phyloP scores from a whole-genome alignment of 2,113 vertebrate genomes.

The Petrocephalus microphthalmus region DNA sequence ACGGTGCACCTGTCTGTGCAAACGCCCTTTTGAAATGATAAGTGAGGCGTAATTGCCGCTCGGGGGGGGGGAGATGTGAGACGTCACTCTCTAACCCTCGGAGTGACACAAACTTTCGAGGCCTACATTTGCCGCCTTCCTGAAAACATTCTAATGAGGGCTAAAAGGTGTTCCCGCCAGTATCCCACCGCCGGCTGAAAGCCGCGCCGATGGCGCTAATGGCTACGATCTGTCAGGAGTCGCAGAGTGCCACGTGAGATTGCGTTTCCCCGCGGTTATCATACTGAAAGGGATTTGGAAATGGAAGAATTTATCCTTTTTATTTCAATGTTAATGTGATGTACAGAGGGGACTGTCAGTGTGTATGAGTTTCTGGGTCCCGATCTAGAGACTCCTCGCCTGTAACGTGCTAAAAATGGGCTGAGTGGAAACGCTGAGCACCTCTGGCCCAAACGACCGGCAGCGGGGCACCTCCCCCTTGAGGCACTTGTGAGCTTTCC shows the following conservation, averaged over 20 bases:
- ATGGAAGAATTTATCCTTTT: constrained; percentile 41
- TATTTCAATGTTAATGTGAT: constrained; percentile 47
- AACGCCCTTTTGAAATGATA: constrained; percentile 61
- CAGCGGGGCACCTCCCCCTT: background rate
- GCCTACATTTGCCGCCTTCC: constrained; percentile 54
- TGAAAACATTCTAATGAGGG: constrained; percentile 63
- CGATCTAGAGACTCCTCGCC: constrained; percentile 27
- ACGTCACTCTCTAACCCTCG: constrained; percentile 63
- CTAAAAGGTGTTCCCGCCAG: constrained; percentile 60
- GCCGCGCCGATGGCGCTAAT: constrained; percentile 54
- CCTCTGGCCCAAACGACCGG: background rate
- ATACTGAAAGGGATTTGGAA: constrained; percentile 46
- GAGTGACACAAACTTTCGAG: constrained; percentile 65
- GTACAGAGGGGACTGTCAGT: background rate
- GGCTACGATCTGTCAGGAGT: constrained; percentile 52
- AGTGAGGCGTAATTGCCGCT: constrained; percentile 62
- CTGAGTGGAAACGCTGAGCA: background rate
- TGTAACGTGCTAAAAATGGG: constrained; percentile 26
- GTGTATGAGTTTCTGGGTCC: constrained; percentile 28
- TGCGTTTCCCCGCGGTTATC: constrained; percentile 38
- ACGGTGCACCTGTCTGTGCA: constrained; percentile 67
- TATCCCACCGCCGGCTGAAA: constrained; percentile 47
- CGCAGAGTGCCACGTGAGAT: constrained; percentile 51
- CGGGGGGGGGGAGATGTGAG: constrained; percentile 55
- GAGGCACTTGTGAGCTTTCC: background rate